Conservation (phyloP, 2,797 vertebrate species). For the Podarcis lilfordi region DNA sequence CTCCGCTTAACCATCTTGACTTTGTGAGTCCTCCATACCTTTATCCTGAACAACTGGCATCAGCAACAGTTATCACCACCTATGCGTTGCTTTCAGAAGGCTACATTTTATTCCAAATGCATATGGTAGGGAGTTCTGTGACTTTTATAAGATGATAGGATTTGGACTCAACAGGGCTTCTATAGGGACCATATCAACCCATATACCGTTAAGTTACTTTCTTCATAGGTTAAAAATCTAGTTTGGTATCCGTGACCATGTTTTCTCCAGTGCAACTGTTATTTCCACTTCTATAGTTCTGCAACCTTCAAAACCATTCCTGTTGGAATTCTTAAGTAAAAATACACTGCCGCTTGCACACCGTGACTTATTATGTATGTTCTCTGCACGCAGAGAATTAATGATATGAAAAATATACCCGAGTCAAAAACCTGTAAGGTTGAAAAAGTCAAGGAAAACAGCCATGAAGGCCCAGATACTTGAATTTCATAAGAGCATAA, state of each 20-base stretch:
- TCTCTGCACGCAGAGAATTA: not conserved
- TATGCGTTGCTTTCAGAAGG: not conserved
- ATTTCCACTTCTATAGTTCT: not conserved
- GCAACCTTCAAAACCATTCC: not conserved
- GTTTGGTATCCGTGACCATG: not conserved
- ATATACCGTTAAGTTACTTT: not conserved
- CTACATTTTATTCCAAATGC: not conserved
- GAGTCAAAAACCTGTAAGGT: not conserved
- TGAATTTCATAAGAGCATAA: not conserved
- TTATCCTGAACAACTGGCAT: not conserved
- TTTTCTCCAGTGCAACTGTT: not conserved
- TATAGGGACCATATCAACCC: not conserved
- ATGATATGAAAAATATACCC: not conserved
- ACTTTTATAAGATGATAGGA: not conserved
- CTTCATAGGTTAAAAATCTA: not conserved
- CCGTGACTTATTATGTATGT: not conserved
- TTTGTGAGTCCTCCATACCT: not conserved
- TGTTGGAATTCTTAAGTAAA: accelerated
- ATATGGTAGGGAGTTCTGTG: not conserved
- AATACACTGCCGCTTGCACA: not conserved
- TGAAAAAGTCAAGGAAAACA: not conserved
- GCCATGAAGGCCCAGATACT: not conserved
- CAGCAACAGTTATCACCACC: not conserved
- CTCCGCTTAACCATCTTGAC: not conserved
- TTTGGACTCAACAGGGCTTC: not conserved